phyloP scores from a whole-genome alignment of 2,888 invertebrate genomes.

The Clanis bilineata region DNA sequence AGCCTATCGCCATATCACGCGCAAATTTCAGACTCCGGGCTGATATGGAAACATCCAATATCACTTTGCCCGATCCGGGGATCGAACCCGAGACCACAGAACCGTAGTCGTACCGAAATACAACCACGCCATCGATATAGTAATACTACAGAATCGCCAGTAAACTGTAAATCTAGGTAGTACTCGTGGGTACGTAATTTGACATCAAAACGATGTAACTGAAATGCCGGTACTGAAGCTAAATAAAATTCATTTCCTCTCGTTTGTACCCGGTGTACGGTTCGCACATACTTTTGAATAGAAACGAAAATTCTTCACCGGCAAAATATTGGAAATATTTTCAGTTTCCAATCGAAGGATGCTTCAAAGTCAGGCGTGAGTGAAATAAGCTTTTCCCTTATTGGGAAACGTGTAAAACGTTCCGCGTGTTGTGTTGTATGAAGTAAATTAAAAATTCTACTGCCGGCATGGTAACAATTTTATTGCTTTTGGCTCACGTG shows the following conservation, averaged over 20 bases:
- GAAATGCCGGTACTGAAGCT: slow-evolving; percentile 29
- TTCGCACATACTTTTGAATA: slow-evolving; percentile 53
- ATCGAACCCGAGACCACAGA: no score
- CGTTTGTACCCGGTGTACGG: slow-evolving; percentile 33
- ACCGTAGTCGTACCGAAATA: no score
- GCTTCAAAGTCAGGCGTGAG: slow-evolving; percentile 64
- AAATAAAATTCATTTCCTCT: slow-evolving; percentile 48
- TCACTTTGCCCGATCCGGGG: no score
- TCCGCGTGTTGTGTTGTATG: slow-evolving; percentile 39
- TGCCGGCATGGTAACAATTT: slow-evolving; percentile 13
- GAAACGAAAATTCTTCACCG: slow-evolving; percentile 53
- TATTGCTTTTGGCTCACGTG: slow-evolving; percentile 5
- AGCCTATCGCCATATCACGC: no score
- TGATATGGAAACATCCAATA: no score
- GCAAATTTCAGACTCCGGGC: no score
- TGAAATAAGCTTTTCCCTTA: slow-evolving; percentile 63
- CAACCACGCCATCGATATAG: no score
- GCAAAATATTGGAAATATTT: slow-evolving; percentile 65
- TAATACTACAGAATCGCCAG: not conserved
- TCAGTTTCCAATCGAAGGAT: slow-evolving; percentile 62
- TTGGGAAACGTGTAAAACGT: slow-evolving; percentile 49
- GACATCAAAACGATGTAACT: slow-evolving; percentile 31
- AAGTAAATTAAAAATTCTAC: slow-evolving; percentile 47
- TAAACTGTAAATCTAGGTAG: slow-evolving; percentile 3
- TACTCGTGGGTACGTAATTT: not conserved